phyloP scores from a whole-genome alignment of 2,797 vertebrate species.

The Megaceryle alcyon region DNA sequence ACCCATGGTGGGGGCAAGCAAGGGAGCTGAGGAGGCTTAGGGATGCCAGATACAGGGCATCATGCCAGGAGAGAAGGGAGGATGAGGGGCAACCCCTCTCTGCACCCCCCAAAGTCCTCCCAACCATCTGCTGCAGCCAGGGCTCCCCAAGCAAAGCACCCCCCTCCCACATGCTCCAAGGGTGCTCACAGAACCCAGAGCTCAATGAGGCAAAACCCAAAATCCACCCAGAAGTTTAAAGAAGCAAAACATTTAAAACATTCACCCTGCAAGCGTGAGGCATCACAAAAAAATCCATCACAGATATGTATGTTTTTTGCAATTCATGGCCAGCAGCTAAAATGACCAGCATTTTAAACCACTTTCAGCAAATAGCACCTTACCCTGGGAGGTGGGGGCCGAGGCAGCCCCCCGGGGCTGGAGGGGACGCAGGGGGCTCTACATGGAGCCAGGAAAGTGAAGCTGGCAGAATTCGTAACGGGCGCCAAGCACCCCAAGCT shows the following conservation, averaged over 20 bases:
- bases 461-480: slow-evolving; percentile 39
- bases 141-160: background rate
- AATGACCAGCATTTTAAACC: background rate
- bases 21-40: background rate
- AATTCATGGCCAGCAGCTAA: background rate
- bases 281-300: no score
- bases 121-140: background rate
- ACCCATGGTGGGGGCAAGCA: no score
- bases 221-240: background rate
- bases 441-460: background rate
- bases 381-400: background rate
- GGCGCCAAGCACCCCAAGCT: slow-evolving; percentile 52
- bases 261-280: background rate
- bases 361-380: background rate
- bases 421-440: background rate
- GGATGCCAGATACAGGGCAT: background rate
- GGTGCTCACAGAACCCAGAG: background rate
- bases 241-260: background rate
- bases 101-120: background rate
- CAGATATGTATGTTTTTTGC: no score
- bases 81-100: background rate
- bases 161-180: fast-evolving
- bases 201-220: background rate
- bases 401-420: background rate
- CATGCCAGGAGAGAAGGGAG: background rate